These are phyloP conservation scores for Philaethria dido DNA, from an alignment of 2,888 invertebrate species.

Conservation along the genomic window DNA sequence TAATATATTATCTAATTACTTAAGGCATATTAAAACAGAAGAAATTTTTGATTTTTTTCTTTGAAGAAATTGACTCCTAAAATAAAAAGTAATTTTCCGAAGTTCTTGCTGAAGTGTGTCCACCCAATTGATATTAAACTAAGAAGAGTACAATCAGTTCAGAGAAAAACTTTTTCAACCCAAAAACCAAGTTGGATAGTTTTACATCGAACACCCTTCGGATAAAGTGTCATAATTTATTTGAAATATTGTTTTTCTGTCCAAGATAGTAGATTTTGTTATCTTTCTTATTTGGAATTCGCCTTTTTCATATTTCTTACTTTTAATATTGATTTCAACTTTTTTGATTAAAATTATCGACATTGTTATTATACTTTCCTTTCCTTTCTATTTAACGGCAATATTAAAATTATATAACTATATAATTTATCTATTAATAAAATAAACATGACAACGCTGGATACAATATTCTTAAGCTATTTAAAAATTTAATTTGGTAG, in stretches of 20 bases:
- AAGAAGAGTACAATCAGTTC: constrained; percentile 58
- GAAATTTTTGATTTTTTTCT: background rate
- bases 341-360: background rate
- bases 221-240: constrained; percentile 76
- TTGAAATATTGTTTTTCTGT: constrained; percentile 71
- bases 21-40: background rate
- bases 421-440: too few relatives aligned
- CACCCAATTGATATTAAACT: constrained; percentile 20
- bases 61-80: background rate
- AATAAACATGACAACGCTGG: too few relatives aligned
- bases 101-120: constrained; percentile 3
- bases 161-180: constrained; percentile 55
- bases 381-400: too few relatives aligned
- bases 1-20: too few relatives aligned
- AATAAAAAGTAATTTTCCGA: constrained; percentile 12
- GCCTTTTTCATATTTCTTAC: background rate
- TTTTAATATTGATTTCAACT: background rate
- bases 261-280: constrained; percentile 60
- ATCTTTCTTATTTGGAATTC: constrained; percentile 10
- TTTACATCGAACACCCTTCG: constrained; percentile 74
- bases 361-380: background rate
- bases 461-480: too few relatives aligned
- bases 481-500: too few relatives aligned
- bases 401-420: too few relatives aligned
- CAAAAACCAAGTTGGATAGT: constrained; percentile 71